Base-by-base conservation (phyloP, 2,797 vertebrate genomes). In the Pipistrellus kuhlii region DNA sequence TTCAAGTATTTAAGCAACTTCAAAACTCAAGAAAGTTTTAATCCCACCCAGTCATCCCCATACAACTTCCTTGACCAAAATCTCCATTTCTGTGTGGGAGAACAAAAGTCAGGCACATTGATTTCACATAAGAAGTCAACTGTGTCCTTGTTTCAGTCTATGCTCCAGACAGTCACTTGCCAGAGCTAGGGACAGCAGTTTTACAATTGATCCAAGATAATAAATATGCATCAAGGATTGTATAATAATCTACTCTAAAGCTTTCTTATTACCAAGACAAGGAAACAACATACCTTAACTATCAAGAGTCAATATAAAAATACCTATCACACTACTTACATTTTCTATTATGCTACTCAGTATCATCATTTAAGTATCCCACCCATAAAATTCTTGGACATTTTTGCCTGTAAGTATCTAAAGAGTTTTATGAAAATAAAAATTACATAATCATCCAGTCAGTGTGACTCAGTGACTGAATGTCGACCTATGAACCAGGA, bases 381-480 rank as follows among this genome's bases (percentile, higher is more conserved):
- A 78, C n/a, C 53, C 59, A 23, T 11, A 66, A 93, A 82, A 75
- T 78, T 73, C 38, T 9, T 21, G 85, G 35, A 87, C 71, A 77
- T 89, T 44, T 86, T 11, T 85, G 71, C 35, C 57, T 90, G 48
- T 17, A 85, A 68, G 64, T 91, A 30, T 88, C 64, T 86, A 71
- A 82, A 93, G 38, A 82, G 38, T 76, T 88, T 82, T 25, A 90
- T 51, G 62, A 75, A 91, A 77, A 91, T 72, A 59, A 93, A 87
- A 95, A 75, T 69, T 72, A 94, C 27, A 85, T 38, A 73, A 91
- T 86, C 38, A 25, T 21, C 55, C 55, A 57, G 55, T 4, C 10
- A 21, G 55, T 57, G 55, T 57, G 55, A 57, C 55, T 57, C 4
- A 25, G 55, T 57, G 55, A 57, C 10, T 57, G 55, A 57, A 57